phyloP scores from a whole-genome alignment of 2,113 vertebrate genomes.

The Sakesphorus luctuosus region DNA sequence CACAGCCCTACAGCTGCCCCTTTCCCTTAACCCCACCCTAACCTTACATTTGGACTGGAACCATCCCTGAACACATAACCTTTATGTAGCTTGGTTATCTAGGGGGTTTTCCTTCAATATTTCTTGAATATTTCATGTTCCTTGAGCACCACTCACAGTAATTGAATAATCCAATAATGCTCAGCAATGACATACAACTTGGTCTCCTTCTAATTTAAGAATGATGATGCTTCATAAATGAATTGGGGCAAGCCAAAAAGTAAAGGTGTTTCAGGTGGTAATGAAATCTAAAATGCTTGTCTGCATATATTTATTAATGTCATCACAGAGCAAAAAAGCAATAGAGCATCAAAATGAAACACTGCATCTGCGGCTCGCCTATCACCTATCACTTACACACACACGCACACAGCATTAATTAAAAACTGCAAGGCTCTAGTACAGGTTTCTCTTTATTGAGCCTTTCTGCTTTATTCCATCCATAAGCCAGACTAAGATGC shows the following conservation, averaged over 20 bases:
- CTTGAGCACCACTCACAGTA: not conserved
- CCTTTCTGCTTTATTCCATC: constrained; percentile 29
- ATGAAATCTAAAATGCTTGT: constrained; percentile 22
- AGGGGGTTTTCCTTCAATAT: constrained; percentile 26
- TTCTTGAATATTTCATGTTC: constrained; percentile 44
- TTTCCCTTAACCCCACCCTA: not conserved
- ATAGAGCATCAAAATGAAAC: not conserved
- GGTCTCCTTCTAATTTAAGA: not conserved
- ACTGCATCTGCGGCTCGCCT: not conserved
- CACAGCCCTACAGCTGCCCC: not conserved
- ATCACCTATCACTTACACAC: not conserved
- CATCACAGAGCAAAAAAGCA: constrained; percentile 10
- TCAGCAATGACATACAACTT: constrained; percentile 36
- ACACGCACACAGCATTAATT: not conserved
- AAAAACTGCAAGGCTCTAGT: not conserved
- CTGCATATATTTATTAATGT: constrained; percentile 32
- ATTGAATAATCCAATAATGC: constrained; percentile 63
- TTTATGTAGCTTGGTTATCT: not conserved
- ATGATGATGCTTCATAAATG: constrained; percentile 32
- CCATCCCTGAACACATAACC: not conserved
- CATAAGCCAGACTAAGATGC: constrained; percentile 12
- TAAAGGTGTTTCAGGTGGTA: constrained; percentile 10
- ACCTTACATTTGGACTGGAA: not conserved
- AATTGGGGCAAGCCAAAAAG: constrained; percentile 39
- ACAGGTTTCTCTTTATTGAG: constrained; percentile 3